These are phyloP conservation scores for Lordiphosa andalusiaca DNA, from an alignment of 2,888 invertebrate species.

Conservation along the genomic window DNA sequence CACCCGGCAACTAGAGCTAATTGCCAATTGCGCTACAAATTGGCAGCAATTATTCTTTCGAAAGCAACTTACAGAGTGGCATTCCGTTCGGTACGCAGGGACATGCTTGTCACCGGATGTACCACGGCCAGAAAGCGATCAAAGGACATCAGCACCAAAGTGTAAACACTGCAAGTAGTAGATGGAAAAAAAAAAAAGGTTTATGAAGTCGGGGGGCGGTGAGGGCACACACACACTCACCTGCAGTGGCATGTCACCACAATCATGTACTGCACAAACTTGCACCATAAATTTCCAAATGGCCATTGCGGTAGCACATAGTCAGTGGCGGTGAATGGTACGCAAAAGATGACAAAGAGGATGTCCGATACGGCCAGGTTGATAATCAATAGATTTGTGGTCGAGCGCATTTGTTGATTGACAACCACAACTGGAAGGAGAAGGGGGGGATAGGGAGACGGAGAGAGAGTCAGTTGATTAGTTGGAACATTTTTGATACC, in stretches of 20 bases:
- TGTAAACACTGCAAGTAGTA: slow-evolving; percentile 87
- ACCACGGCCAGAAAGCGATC: slow-evolving; percentile 96
- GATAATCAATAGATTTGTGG: slow-evolving; percentile 94
- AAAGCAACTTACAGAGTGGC: slow-evolving; percentile 82
- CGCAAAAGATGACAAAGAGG: slow-evolving; percentile 94
- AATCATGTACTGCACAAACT: slow-evolving; percentile 91
- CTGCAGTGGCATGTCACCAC: slow-evolving; percentile 93
- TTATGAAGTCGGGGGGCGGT: neutral
- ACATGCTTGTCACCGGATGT: slow-evolving; percentile 93
- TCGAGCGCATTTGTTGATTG: slow-evolving; percentile 95
- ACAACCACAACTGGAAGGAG: slow-evolving; percentile 86
- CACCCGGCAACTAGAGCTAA: too few species aligned
- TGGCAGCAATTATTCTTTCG: slow-evolving; percentile 1
- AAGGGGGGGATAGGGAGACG: too few species aligned
- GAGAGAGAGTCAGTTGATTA: neutral
- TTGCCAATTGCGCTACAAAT: too few species aligned
- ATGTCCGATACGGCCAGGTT: slow-evolving; percentile 94
- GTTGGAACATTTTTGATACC: too few species aligned
- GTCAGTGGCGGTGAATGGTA: slow-evolving; percentile 95
- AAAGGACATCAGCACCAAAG: slow-evolving; percentile 94
- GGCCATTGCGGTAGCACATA: slow-evolving; percentile 94
- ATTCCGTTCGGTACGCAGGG: slow-evolving; percentile 90
- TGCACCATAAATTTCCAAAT: slow-evolving; percentile 94
- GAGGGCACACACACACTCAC: slow-evolving; percentile 29
- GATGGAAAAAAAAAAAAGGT: neutral